Evolutionary conservation across 2,797 vertebrate genomes (phyloP), one percentile per base, ranked within the genome.

Genomic region (Acrossocheilus wenchowensis): DNA sequence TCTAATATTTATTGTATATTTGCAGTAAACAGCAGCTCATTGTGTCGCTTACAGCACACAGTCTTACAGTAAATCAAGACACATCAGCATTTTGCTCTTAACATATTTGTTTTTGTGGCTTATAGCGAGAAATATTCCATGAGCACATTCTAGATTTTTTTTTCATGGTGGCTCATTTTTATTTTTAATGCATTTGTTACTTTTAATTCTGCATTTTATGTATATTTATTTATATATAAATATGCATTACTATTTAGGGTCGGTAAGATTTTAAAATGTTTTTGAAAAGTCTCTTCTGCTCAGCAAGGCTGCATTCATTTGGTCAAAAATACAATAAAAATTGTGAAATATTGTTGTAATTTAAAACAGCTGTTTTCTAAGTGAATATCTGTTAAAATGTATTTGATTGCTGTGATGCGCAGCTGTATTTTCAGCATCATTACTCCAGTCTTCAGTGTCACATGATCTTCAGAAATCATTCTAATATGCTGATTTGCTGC

Each of bases 401-500:
- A 3, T 14, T 72, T 45, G 3, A 73, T 17, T 72, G 0, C 21
- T 72, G 21, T n/a, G 10, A 43, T n/a, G 30, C 10, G 1, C 3
- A 43, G 10, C 21, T 73, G 41, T 1, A 48, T 48, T 30, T 74
- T 68, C 12, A 48, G 41, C 39, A 43, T 72, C 39, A 71, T 43
- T 71, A 23, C 68, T 71, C 9, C 69, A 43, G 69, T 43, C 21
- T 72, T 43, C 69, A 74, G 72, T 48, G n/a, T 74, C 43, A 48
- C 43, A 19, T 48, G 43, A 74, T 30, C 71, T 15, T 30, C 72
- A 74, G 12, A 48, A 48, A 73, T 48, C n/a, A 48, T 0, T 5
- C 0, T 50, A 2, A 26, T 45, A 45, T 73, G 6, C 10, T 7
- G 41, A 48, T 26, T 26, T 26, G 5, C 0, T 26, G 71, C 23